These are phyloP conservation scores for Lerema accius DNA, from an alignment of 1,140 invertebrate genomes.

Conservation along the genomic window DNA sequence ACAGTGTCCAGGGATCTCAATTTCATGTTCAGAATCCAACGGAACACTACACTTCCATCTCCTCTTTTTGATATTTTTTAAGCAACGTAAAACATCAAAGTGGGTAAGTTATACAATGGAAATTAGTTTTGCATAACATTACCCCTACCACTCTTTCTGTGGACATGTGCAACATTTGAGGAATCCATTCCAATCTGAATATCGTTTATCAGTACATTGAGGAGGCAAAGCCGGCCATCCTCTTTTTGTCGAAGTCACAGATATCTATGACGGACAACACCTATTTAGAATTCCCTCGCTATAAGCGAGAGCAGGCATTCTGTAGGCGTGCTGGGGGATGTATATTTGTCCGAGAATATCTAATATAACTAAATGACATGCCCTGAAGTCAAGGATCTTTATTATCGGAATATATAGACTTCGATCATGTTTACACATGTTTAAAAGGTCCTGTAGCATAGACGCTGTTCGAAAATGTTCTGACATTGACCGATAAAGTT, in stretches of 20 bases:
- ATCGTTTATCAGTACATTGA: constrained; percentile 29
- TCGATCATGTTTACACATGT: constrained; percentile 12
- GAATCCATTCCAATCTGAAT: constrained; percentile 12
- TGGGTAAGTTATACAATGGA: not conserved
- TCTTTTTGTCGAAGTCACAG: not conserved
- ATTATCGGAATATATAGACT: not conserved
- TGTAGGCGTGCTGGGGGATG: not conserved
- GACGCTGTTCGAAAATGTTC: constrained; percentile 7
- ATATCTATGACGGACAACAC: not conserved
- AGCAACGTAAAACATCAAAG: too few relatives aligned
- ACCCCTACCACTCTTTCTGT: not conserved
- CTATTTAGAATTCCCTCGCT: constrained; percentile 3
- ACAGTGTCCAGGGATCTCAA: too few relatives aligned
- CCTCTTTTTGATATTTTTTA: too few relatives aligned
- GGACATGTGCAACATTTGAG: constrained; percentile 24
- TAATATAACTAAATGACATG: not conserved
- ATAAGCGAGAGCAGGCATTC: constrained; percentile 2
- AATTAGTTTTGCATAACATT: not conserved
- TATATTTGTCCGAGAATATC: constrained; percentile 1
- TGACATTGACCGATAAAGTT: not conserved
- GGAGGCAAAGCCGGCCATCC: constrained; percentile 1
- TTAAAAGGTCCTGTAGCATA: constrained; percentile 22
- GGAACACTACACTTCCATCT: too few relatives aligned
- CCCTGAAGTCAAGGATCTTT: constrained; percentile 28
- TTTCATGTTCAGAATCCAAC: too few relatives aligned